Base-by-base conservation (phyloP, 2,888 invertebrate genomes). In the Trichopria drosophilae region DNA sequence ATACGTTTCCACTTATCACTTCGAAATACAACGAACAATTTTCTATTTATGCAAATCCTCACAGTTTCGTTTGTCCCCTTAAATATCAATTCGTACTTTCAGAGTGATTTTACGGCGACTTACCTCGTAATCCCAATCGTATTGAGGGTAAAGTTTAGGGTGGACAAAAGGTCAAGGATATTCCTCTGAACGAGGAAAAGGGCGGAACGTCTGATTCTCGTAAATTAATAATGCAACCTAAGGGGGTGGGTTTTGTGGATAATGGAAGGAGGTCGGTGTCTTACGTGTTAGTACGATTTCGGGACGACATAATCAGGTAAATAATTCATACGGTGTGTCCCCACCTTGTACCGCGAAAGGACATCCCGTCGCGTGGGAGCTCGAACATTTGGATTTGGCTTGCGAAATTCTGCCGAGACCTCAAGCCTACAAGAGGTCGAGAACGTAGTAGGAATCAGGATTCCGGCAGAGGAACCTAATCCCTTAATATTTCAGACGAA, bases 261-360 rank as follows among this genome's bases (percentile, higher is more conserved):
- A 48, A 42, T 35, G 50, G 56, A 53, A 50, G 53, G 45, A 51
- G 47, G 45, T 50, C 40, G 46, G 60, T 52, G 46, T 49, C 49
- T 40, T 50, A 37, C 47, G 55, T 55, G 46, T 48, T 59, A 53
- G 51, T 32, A 37, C 44, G 58, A n/a, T n/a, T n/a, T n/a, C n/a
- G n/a, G n/a, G n/a, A n/a, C 59, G 62, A 62, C 59, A 62, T 62
- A 63, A 62, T 62, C 65, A 54, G 56, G 53, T 66, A 63, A 66
- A 66, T 66, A 64, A 66, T 66, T 65, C 60, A 66, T 59, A 45
- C 44, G 55, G 55, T 46, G 57, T 57, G 57, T 23, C 58, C 58
- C 57, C 35, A 24, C 29, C 49, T 13, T 46, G 31, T 39, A 32
- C 49, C 23, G 29, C 18, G 43, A 23, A 28, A 23, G 32, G 24